A percentile compares a stretch with the other conserved stretches of the same genome.
These are phyloP conservation scores for Hippocampus comes DNA, from an alignment of 2,113 vertebrate species.

Conservation along the genomic window DNA sequence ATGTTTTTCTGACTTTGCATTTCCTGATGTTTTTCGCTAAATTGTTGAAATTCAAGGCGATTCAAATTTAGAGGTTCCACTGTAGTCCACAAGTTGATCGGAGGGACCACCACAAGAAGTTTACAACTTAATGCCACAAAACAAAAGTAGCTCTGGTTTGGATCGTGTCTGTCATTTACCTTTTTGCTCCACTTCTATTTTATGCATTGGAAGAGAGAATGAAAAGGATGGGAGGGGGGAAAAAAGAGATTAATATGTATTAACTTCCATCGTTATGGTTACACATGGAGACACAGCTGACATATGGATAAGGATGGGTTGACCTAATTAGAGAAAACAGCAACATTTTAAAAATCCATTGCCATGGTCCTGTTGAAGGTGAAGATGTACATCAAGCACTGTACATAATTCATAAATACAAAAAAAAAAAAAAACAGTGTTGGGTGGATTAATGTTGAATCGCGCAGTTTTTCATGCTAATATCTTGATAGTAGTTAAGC, in stretches of 20 bases:
- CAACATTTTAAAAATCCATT: slow-evolving; percentile 66
- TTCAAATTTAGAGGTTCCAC: slow-evolving; percentile 6
- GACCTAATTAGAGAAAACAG: slow-evolving; percentile 81
- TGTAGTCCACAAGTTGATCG: slow-evolving; percentile 75
- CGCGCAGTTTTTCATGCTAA: neutral
- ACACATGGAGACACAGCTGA: slow-evolving; percentile 90
- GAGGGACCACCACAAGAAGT: slow-evolving; percentile 83
- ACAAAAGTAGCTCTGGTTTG: slow-evolving; percentile 92
- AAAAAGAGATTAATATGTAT: slow-evolving; percentile 99
- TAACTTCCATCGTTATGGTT: slow-evolving; percentile 88
- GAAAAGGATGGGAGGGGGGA: slow-evolving; percentile 91
- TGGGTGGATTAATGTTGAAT: slow-evolving; percentile 36
- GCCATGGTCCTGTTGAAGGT: slow-evolving; percentile 78
- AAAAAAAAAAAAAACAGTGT: slow-evolving; percentile 23
- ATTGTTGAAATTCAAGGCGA: neutral
- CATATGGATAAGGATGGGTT: slow-evolving; percentile 83
- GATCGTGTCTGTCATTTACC: slow-evolving; percentile 98
- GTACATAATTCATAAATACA: neutral
- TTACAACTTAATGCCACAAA: slow-evolving; percentile 96
- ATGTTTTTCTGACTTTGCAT: neutral
- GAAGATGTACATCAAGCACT: slow-evolving; percentile 19
- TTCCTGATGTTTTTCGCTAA: neutral
- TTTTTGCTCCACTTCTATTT: slow-evolving; percentile 99
- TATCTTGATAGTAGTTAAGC: neutral
- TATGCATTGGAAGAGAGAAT: slow-evolving; percentile 99